phyloP scores from a whole-genome alignment of 2,113 vertebrate genomes.

The Siniperca chuatsi region DNA sequence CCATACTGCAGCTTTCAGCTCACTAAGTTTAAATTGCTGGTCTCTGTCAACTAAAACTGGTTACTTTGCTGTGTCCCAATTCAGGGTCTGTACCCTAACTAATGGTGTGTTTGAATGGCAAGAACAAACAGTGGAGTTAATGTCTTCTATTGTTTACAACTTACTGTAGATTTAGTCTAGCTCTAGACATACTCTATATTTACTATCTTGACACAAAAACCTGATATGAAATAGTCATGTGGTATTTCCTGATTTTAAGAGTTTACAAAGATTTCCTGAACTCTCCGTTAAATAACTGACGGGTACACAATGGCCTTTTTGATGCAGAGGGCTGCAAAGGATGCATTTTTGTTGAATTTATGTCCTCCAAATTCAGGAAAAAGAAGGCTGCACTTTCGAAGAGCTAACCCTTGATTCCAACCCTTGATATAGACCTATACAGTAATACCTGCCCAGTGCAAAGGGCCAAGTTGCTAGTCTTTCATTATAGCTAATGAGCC shows the following conservation, averaged over 20 bases:
- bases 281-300: neutral
- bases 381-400: neutral
- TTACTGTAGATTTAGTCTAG: neutral
- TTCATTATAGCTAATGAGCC: slow-evolving; percentile 5
- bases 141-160: neutral
- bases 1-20: neutral
- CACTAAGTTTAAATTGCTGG: neutral
- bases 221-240: neutral
- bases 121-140: neutral
- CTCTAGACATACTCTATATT: neutral
- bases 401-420: neutral
- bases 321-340: neutral
- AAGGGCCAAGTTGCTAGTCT: neutral
- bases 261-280: neutral
- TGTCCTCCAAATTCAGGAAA: neutral
- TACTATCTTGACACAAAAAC: neutral
- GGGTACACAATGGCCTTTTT: neutral
- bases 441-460: neutral
- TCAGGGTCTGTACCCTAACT: neutral
- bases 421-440: neutral
- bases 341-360: neutral
- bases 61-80: neutral
- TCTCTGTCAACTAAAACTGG: neutral
- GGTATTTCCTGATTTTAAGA: neutral
- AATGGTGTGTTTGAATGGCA: neutral